phyloP scores from a whole-genome alignment of 2,797 vertebrate genomes.

The Anguilla pacifica region DNA sequence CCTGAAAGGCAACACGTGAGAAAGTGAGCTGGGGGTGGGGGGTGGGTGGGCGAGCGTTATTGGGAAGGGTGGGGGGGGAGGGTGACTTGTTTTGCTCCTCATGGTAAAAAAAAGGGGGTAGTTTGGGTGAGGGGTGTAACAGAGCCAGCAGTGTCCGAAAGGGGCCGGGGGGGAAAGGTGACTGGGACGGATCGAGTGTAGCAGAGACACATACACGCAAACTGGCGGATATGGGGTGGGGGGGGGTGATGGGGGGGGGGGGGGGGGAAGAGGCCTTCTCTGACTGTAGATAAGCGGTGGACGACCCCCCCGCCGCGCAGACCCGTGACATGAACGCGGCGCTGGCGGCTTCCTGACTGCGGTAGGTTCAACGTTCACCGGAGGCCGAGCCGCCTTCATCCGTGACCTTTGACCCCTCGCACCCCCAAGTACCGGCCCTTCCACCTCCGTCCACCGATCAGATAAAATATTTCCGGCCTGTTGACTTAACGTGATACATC shows the following conservation, averaged over 20 bases:
- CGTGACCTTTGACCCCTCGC: slow-evolving; percentile 21
- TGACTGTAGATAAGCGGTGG: slow-evolving; percentile 38
- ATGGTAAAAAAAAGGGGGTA: slow-evolving; percentile 29
- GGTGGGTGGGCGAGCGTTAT: not conserved
- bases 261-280: slow-evolving; percentile 23
- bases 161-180: slow-evolving; percentile 10
- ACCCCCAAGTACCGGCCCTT: not conserved
- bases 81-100: slow-evolving; percentile 11
- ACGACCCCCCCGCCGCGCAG: slow-evolving; percentile 26
- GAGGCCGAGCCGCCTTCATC: slow-evolving; percentile 22
- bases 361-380: slow-evolving; percentile 37
- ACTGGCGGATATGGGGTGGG: not conserved
- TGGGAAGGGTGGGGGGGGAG: not conserved
- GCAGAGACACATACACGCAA: slow-evolving; percentile 26
- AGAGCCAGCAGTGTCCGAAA: slow-evolving; percentile 30
- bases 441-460: slow-evolving; percentile 16
- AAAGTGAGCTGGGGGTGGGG: slow-evolving; percentile 16
- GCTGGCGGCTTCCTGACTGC: slow-evolving; percentile 33
- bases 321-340: slow-evolving; percentile 34
- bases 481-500: not conserved
- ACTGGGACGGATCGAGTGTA: slow-evolving; percentile 34
- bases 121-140: slow-evolving; percentile 31
- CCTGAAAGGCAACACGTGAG: slow-evolving; percentile 35
- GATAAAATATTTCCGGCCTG: not conserved
- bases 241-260: too few species aligned